A percentile compares a stretch with the other conserved stretches of the same genome.
Conservation (phyloP, 2,888 invertebrate species). For the Pyralis farinalis region DNA sequence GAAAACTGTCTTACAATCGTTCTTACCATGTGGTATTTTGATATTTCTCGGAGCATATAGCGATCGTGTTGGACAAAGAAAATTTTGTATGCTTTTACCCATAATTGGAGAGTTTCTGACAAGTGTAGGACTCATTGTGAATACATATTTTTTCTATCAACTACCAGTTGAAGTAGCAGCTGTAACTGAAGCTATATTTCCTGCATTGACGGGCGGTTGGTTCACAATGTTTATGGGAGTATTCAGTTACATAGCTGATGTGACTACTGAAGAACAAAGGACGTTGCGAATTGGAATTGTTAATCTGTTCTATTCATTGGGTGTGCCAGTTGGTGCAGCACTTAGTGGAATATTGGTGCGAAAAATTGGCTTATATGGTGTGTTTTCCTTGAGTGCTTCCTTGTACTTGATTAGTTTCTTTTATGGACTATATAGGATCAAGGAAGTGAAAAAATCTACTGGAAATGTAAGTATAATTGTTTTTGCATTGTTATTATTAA, state of each 20-base stretch:
- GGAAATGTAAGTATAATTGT: slow-evolving; percentile 47
- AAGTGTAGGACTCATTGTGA: slow-evolving; percentile 88
- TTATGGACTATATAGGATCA: slow-evolving; percentile 87
- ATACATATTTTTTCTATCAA: slow-evolving; percentile 89
- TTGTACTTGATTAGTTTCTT: slow-evolving; percentile 88
- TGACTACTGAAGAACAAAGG: slow-evolving; percentile 90
- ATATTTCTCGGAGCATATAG: slow-evolving; percentile 92
- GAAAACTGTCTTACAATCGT: slow-evolving; percentile 92
- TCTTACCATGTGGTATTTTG: slow-evolving; percentile 88
- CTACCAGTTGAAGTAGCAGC: slow-evolving; percentile 91
- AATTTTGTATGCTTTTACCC: slow-evolving; percentile 91
- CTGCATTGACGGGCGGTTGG: slow-evolving; percentile 92
- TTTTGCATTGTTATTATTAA: slow-evolving; percentile 6
- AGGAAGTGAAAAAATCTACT: slow-evolving; percentile 81
- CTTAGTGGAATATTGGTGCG: slow-evolving; percentile 89
- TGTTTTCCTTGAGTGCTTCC: slow-evolving; percentile 88
- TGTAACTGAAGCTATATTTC: slow-evolving; percentile 90
- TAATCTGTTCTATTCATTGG: slow-evolving; percentile 93
- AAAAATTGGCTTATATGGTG: slow-evolving; percentile 90
- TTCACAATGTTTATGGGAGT: slow-evolving; percentile 95
- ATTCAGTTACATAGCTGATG: slow-evolving; percentile 93
- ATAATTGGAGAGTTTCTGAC: slow-evolving; percentile 90
- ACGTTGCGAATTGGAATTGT: slow-evolving; percentile 93
- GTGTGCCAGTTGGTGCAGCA: slow-evolving; percentile 94
- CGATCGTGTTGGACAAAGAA: slow-evolving; percentile 84